Evolutionary conservation across 1,140 invertebrate genomes (phyloP), one percentile per base, ranked within the genome.

Genomic region (Heliconius nattereri): DNA sequence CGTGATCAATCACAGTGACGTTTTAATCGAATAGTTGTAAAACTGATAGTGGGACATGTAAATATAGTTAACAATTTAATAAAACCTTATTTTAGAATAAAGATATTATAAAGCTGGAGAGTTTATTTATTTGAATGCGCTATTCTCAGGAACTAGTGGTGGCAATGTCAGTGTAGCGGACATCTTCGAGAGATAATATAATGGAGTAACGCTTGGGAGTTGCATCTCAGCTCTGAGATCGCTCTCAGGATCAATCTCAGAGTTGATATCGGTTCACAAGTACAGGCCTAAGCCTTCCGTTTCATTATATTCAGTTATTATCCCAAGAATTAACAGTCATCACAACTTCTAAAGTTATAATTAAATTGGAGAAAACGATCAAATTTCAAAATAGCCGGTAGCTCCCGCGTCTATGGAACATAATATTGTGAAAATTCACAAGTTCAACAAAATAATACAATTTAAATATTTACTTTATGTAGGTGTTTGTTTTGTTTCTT

Each of bases 1-100:
- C 5, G 13, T 29, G 60, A 66, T 66, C 60, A 66, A 35, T 72
- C 35, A 72, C 71, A 3, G 71, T 35, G 71, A 72, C 71, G 35
- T 72, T 72, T 72, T 72, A 72, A 72, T 40, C 32, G 71, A 13
- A 72, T 72, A 72, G 71, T 72, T 72, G 40, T 16, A 40, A 72
- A 72, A n/a, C 19, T 72, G n/a, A 20, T 40, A 8, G 32, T 72
- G 8, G n/a, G n/a, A 1, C 20, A 35, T 35, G 32, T 71, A 35
- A 8, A 20, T 71, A 37, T 71, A 26, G 3, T 37, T 35, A n/a
- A n/a, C n/a, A n/a, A 9, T 35, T n/a, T 71, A 35, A 52, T 6
- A 20, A 52, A 52, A 52, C 0, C 6, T 3, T 52, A 52, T 52
- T 35, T 35, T 52, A 52, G 7, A 52, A 52, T 5, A 52, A 19